Conservation (phyloP, 2,888 invertebrate genomes). For the Nineta flava region DNA sequence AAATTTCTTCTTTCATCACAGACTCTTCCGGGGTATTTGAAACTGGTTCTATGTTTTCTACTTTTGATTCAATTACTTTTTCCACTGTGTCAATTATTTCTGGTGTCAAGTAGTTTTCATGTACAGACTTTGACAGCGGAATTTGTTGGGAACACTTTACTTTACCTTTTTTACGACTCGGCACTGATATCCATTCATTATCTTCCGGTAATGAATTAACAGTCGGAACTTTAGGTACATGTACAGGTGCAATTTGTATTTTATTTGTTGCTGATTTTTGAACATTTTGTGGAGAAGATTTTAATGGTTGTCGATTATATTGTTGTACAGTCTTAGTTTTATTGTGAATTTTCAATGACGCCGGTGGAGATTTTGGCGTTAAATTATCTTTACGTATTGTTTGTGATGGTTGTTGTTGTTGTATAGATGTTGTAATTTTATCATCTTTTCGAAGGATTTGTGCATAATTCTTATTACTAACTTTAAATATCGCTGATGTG, state of each 20-base stretch:
- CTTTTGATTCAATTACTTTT: neutral
- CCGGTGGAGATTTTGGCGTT: neutral
- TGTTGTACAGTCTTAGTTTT: too few relatives aligned
- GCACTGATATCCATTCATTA: constrained; percentile 27
- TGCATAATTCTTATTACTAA: constrained; percentile 1
- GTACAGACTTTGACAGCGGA: neutral
- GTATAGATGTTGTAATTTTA: neutral
- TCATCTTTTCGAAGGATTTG: constrained; percentile 1
- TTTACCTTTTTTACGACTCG: constrained; percentile 25
- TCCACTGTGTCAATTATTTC: constrained; percentile 6
- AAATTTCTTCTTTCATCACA: constrained; percentile 6
- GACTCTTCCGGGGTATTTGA: neutral
- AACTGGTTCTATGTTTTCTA: constrained; percentile 5
- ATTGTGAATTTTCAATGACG: too few relatives aligned
- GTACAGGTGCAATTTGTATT: neutral
- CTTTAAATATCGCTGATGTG: neutral
- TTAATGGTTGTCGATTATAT: neutral
- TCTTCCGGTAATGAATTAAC: constrained; percentile 8
- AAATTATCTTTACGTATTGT: neutral
- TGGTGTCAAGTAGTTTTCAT: neutral
- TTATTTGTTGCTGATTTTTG: neutral
- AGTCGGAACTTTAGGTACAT: constrained; percentile 4
- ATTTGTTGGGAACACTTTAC: constrained; percentile 15
- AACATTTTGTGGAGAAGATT: neutral
- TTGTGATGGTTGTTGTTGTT: neutral